A percentile compares a stretch with the other conserved stretches of the same genome.
Evolutionary conservation across 2,113 vertebrate species (phyloP).

Genomic region (human (Homo sapiens)): GRCh38 chr1:203287501-203288000

Average conservation of each 20-base stretch:
- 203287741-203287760: neutral
- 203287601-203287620: neutral
- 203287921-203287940: neutral
- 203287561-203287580: neutral
- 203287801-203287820: neutral
- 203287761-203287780: neutral
- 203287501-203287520: neutral
- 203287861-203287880: neutral
- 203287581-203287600: neutral
- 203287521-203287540: neutral
- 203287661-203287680: neutral
- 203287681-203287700: neutral
- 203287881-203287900: neutral
- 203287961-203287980: neutral
- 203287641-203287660: neutral
- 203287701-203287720: neutral
- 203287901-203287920: neutral
- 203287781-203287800: neutral
- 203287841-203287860: neutral
- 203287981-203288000: neutral
- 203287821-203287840: too few species aligned
- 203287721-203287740: neutral
- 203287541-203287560: neutral
- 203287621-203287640: too few species aligned
- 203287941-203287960: neutral